These are phyloP conservation scores for Mystacides longicornis DNA, from an alignment of 2,888 invertebrate species.

Conservation along the genomic window DNA sequence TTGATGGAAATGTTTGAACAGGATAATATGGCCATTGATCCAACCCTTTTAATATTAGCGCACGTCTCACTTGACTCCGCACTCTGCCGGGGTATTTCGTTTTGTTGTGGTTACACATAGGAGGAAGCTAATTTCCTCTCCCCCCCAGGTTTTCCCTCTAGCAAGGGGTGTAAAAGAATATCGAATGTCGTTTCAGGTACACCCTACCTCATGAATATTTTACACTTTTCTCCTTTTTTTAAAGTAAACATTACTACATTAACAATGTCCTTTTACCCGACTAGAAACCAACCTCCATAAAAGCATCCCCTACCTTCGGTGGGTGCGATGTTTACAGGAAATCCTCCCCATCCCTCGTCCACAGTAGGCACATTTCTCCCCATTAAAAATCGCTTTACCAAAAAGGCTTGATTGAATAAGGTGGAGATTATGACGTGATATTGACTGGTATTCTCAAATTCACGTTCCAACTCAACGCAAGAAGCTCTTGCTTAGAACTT, in stretches of 20 bases:
- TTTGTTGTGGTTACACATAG: neutral
- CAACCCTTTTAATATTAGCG: neutral
- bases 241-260: neutral
- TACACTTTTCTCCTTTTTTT: constrained; percentile 1
- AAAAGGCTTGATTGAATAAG: no score
- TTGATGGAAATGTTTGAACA: neutral
- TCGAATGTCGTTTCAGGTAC: neutral
- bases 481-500: no score
- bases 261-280: no score
- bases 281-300: no score
- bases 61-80: neutral
- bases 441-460: no score
- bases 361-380: no score
- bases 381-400: no score
- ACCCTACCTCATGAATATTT: constrained; percentile 1
- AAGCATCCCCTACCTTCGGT: no score
- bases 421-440: no score
- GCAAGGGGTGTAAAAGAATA: neutral
- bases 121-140: neutral
- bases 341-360: no score
- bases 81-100: neutral
- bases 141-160: neutral
- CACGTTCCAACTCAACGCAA: no score
- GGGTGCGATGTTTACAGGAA: no score
- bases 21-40: neutral